Evolutionary conservation across 2,797 vertebrate species (phyloP).

Genomic region (Cichlasoma orientale): DNA sequence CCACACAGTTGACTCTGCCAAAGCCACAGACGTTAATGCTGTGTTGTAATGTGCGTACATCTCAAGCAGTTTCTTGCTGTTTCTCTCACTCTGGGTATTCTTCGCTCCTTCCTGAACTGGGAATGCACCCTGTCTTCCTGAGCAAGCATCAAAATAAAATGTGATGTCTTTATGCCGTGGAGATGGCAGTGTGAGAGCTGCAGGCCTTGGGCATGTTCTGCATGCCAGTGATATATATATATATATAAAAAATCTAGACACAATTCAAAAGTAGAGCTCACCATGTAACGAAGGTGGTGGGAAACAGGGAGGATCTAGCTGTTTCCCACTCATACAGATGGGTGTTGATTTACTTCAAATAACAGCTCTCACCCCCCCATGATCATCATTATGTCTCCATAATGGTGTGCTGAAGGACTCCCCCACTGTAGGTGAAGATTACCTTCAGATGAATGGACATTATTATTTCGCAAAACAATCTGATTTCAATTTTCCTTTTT

Average conservation of each 20-base stretch:
- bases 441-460: conserved; percentile 42
- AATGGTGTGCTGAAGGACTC: conserved; percentile 20
- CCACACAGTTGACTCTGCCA: conserved; percentile 50
- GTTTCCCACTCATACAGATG: conserved; percentile 38
- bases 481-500: conserved; percentile 25
- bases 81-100: conserved; percentile 53
- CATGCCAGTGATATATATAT: conserved; percentile 60
- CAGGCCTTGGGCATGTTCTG: conserved; percentile 72
- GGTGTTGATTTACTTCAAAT: conserved; percentile 44
- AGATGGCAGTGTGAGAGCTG: conserved; percentile 64
- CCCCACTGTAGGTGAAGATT: conserved; percentile 49
- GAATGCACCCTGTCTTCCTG: conserved; percentile 66
- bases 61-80: conserved; percentile 53
- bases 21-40: conserved; percentile 55
- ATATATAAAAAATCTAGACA: conserved; percentile 44
- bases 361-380: conserved; percentile 29
- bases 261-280: conserved; percentile 57
- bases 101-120: conserved; percentile 59
- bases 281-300: conserved; percentile 45
- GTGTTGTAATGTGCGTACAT: conserved; percentile 38
- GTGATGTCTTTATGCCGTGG: conserved; percentile 61
- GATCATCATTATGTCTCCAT: conserved; percentile 47
- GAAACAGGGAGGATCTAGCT: conserved; percentile 18
- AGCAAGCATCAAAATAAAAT: conserved; percentile 69
- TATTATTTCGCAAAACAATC: conserved; percentile 41